Percentiles rank a stretch among this genome's conserved stretches.
Evolutionary conservation across 1,140 invertebrate species (phyloP).

Genomic region (Chlorops oryzae): DNA sequence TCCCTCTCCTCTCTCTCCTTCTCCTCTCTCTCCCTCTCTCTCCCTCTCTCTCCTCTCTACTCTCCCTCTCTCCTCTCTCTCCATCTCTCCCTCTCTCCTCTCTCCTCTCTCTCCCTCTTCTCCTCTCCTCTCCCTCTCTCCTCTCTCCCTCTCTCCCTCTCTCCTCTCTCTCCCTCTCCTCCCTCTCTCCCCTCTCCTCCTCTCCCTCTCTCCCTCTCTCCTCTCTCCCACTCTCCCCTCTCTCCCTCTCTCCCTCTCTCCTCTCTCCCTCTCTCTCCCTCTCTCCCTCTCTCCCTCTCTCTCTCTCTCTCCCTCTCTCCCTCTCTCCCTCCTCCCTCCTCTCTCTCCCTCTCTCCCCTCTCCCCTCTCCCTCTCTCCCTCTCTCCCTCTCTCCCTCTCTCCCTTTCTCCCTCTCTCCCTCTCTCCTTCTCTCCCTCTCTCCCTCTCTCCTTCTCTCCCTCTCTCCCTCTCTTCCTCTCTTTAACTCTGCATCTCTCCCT

Average conservation of each 20-base stretch:
- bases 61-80: too few relatives aligned
- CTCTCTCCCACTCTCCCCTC: neutral
- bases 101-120: constrained; percentile 16
- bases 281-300: neutral
- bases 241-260: neutral
- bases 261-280: neutral
- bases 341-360: neutral
- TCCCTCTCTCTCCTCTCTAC: too few relatives aligned
- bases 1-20: too few relatives aligned
- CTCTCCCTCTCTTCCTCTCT: too few relatives aligned
- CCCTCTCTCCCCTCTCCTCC: neutral
- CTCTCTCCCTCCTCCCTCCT: neutral
- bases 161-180: neutral
- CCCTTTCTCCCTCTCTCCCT: too few relatives aligned
- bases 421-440: too few relatives aligned
- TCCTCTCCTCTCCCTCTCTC: constrained; percentile 9
- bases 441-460: too few relatives aligned
- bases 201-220: neutral
- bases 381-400: too few relatives aligned
- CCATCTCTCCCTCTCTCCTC: constrained; percentile 6
- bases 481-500: too few relatives aligned
- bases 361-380: neutral
- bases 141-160: neutral
- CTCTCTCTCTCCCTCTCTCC: neutral
- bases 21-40: too few relatives aligned